Conservation (phyloP, 2,797 vertebrate species). For the Acestrorhynchus altus region DNA sequence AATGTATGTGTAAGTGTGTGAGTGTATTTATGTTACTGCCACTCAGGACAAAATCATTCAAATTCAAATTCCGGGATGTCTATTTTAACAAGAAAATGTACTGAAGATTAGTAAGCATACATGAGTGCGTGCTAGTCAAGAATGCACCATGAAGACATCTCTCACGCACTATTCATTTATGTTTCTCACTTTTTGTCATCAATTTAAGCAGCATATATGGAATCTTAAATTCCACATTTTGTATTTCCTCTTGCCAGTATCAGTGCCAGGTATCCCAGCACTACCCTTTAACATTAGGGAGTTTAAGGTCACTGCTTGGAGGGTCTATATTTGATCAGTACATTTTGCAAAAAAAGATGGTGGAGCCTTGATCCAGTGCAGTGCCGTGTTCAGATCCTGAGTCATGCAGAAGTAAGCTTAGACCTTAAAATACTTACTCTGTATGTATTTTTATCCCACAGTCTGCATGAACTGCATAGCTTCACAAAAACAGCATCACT, state of each 20-base stretch:
- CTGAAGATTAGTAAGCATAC: background rate
- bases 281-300: no score
- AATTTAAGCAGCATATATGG: slow-evolving; percentile 10
- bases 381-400: slow-evolving; percentile 44
- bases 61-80: background rate
- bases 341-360: background rate
- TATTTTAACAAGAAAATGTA: background rate
- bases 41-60: background rate
- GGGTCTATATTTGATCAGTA: no score
- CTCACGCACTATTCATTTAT: background rate
- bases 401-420: slow-evolving; percentile 36
- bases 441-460: slow-evolving; percentile 52
- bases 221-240: background rate
- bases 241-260: background rate
- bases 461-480: slow-evolving; percentile 38
- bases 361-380: slow-evolving; percentile 8
- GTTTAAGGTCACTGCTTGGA: background rate
- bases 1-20: slow-evolving; percentile 13
- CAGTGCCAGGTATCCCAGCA: background rate
- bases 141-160: background rate
- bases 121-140: background rate
- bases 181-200: background rate
- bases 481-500: slow-evolving; percentile 34
- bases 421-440: slow-evolving; percentile 51
- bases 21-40: background rate